Evolutionary conservation across 2,797 vertebrate genomes (phyloP).

Genomic region (Xenopus petersii): DNA sequence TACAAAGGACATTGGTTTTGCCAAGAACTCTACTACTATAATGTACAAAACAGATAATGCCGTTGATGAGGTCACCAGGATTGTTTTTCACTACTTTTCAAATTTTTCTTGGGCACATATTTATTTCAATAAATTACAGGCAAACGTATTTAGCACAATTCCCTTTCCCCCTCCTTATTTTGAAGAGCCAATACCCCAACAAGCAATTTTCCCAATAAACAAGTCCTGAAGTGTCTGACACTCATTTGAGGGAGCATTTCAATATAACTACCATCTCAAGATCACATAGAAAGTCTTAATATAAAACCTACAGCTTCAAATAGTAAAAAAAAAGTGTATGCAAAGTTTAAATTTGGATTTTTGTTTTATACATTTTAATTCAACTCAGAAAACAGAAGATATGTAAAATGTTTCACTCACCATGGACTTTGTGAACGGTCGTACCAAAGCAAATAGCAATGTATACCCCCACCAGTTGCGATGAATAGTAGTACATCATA

Average conservation of each 20-base stretch:
- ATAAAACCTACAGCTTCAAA: neutral
- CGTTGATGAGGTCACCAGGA: no score
- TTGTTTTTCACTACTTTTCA: no score
- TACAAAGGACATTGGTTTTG: no score
- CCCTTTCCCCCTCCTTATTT: neutral
- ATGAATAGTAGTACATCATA: constrained; percentile 90
- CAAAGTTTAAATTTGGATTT: constrained; percentile 24
- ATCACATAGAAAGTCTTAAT: constrained; percentile 21
- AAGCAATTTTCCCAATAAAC: constrained; percentile 30
- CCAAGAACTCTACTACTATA: no score
- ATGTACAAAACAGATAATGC: no score
- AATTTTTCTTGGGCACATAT: no score
- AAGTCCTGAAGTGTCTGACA: neutral
- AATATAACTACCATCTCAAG: constrained; percentile 2
- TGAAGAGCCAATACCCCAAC: constrained; percentile 17
- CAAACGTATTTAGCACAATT: constrained; percentile 17
- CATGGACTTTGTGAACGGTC: constrained; percentile 97
- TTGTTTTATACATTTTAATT: constrained; percentile 15
- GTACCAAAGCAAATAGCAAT: constrained; percentile 84
- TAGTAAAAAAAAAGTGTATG: constrained; percentile 8
- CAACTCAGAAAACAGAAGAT: neutral
- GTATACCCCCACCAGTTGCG: constrained; percentile 91
- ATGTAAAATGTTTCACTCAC: constrained; percentile 68
- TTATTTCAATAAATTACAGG: constrained; percentile 7
- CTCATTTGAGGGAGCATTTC: neutral